A percentile compares a stretch with the other conserved stretches of the same genome.
phyloP scores from a whole-genome alignment of 2,113 vertebrate species.

The Seriola aureovittata region DNA sequence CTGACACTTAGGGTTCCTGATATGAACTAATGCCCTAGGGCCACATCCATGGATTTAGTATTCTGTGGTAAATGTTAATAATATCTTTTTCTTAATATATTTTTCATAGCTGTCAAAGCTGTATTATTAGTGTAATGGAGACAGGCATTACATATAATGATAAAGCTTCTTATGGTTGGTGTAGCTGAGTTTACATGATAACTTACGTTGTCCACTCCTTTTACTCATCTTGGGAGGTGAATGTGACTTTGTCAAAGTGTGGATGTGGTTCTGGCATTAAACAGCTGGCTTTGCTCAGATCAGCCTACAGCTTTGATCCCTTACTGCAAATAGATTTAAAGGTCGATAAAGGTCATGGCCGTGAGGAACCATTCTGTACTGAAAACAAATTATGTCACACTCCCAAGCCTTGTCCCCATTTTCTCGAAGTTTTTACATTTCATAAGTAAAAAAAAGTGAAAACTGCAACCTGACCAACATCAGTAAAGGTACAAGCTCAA shows the following conservation, averaged over 20 bases:
- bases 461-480: not conserved
- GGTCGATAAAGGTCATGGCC: conserved; percentile 52
- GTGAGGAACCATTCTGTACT: conserved; percentile 16
- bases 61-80: conserved; percentile 17
- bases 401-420: not conserved
- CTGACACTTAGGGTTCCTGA: conserved; percentile 39
- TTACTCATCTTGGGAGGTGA: conserved; percentile 27
- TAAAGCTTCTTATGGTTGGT: conserved; percentile 9
- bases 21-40: conserved; percentile 33
- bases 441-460: not conserved
- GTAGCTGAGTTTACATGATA: conserved; percentile 1
- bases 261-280: conserved; percentile 46
- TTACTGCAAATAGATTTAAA: conserved; percentile 57
- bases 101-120: conserved; percentile 20
- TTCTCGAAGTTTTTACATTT: not conserved
- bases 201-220: conserved; percentile 11
- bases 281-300: conserved; percentile 48
- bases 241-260: conserved; percentile 35
- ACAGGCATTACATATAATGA: conserved; percentile 38
- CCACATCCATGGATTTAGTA: not conserved
- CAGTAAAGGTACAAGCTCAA: too few relatives aligned
- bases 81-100: not conserved
- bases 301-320: conserved; percentile 52
- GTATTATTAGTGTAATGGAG: conserved; percentile 12
- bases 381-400: conserved; percentile 48